phyloP scores from a whole-genome alignment of 2,113 vertebrate species.

The Epinephelus cyanopodus region DNA sequence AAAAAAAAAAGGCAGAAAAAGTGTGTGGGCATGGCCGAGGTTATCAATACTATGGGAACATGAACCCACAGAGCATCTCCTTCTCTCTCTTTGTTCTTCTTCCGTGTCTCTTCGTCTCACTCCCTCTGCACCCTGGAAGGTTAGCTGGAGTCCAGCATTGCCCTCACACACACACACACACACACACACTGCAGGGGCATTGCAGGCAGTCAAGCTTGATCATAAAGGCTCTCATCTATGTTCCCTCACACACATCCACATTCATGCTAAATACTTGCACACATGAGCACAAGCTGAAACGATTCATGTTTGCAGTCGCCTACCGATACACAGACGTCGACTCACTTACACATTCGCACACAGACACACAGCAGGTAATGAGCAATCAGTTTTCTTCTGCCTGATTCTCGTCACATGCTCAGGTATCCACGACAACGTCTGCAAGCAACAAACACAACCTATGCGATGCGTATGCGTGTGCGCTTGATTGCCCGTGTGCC shows the following conservation, averaged over 20 bases:
- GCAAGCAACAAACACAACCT: conserved; percentile 23
- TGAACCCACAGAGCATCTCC: conserved; percentile 49
- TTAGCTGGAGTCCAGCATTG: conserved; percentile 49
- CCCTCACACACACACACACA: conserved; percentile 18
- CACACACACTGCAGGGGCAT: conserved; percentile 10
- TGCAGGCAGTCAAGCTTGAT: conserved; percentile 55
- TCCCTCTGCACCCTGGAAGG: conserved; percentile 49
- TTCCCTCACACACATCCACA: conserved; percentile 4
- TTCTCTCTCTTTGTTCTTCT: conserved; percentile 47
- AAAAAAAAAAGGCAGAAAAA: conserved; percentile 23
- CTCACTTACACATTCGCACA: conserved; percentile 16
- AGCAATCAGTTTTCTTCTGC: conserved; percentile 58
- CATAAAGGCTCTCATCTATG: conserved; percentile 46
- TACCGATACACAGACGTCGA: conserved; percentile 24
- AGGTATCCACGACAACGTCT: conserved; percentile 62
- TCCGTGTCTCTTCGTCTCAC: conserved; percentile 36
- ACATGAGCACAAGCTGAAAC: conserved; percentile 32
- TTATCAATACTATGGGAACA: conserved; percentile 63
- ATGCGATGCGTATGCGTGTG: conserved; percentile 33
- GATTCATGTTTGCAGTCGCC: conserved; percentile 35
- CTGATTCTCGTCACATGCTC: conserved; percentile 57
- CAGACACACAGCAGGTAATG: conserved; percentile 40
- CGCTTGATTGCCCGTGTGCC: conserved; percentile 30
- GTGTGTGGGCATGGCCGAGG: conserved; percentile 55
- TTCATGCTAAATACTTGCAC: conserved; percentile 8